Conservation (phyloP, 2,113 vertebrate species). For the Psophia crepitans region DNA sequence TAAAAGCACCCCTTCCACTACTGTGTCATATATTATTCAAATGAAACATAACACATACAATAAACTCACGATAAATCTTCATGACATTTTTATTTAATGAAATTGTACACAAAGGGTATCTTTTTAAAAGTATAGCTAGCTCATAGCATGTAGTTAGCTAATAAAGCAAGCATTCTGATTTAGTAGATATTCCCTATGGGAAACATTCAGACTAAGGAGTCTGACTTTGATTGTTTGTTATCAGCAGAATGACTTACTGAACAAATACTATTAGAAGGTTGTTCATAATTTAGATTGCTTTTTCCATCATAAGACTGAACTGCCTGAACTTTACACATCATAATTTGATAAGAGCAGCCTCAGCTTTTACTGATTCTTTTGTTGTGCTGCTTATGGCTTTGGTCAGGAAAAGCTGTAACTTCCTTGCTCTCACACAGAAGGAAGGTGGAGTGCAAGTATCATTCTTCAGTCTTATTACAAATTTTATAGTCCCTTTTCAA, state of each 20-base stretch:
- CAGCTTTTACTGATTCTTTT: conserved; percentile 22
- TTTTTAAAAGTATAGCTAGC: neutral
- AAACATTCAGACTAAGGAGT: conserved; percentile 25
- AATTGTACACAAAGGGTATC: neutral
- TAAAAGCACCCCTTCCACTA: neutral
- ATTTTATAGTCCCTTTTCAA: neutral
- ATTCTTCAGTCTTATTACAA: neutral
- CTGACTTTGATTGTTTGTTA: conserved; percentile 58
- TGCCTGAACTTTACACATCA: conserved; percentile 56
- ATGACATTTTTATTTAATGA: neutral
- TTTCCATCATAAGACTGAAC: conserved; percentile 54
- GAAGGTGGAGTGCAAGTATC: neutral
- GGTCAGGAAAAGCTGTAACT: neutral
- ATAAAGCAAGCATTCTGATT: conserved; percentile 16
- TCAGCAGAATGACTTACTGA: conserved; percentile 68
- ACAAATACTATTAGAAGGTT: conserved; percentile 74
- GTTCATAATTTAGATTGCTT: conserved; percentile 57
- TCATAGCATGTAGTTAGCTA: neutral
- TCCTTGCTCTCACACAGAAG: neutral
- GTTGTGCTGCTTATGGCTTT: neutral
- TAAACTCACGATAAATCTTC: neutral
- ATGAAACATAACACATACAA: neutral
- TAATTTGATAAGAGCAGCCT: conserved; percentile 50
- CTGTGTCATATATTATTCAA: neutral
- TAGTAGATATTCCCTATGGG: neutral